These are phyloP conservation scores for Zaprionus lineosus DNA, from an alignment of 2,888 invertebrate genomes.

Conservation along the genomic window DNA sequence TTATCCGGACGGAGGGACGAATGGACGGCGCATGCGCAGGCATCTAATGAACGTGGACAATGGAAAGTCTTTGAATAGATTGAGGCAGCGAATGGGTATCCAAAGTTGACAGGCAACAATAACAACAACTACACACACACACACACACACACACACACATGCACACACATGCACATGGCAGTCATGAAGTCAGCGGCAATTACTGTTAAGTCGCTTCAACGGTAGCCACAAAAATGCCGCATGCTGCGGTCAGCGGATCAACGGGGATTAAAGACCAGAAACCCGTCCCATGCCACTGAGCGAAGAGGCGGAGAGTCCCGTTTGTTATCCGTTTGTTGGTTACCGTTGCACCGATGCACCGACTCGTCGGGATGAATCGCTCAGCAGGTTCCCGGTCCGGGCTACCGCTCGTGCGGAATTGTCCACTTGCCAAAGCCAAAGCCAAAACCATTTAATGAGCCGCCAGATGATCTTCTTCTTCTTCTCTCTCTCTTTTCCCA, in stretches of 20 bases:
- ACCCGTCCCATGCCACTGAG: background rate
- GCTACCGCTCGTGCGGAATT: too few relatives aligned
- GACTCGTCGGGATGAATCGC: too few relatives aligned
- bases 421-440: background rate
- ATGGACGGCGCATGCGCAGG: constrained; percentile 19
- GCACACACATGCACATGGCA: constrained; percentile 19
- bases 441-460: background rate
- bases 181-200: constrained; percentile 76
- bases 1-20: constrained; percentile 1
- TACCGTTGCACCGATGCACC: background rate
- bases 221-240: constrained; percentile 33
- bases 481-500: background rate
- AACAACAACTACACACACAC: constrained; percentile 11
- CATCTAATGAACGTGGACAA: constrained; percentile 48
- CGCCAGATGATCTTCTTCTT: background rate
- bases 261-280: constrained; percentile 51
- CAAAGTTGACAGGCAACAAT: constrained; percentile 17
- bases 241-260: constrained; percentile 56
- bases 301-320: background rate
- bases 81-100: background rate
- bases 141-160: constrained; percentile 2
- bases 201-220: constrained; percentile 56
- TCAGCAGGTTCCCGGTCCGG: background rate
- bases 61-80: constrained; percentile 5
- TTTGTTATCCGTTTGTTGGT: background rate